Conservation (phyloP, 2,113 vertebrate genomes). For the Leucoraja erinaceus region DNA sequence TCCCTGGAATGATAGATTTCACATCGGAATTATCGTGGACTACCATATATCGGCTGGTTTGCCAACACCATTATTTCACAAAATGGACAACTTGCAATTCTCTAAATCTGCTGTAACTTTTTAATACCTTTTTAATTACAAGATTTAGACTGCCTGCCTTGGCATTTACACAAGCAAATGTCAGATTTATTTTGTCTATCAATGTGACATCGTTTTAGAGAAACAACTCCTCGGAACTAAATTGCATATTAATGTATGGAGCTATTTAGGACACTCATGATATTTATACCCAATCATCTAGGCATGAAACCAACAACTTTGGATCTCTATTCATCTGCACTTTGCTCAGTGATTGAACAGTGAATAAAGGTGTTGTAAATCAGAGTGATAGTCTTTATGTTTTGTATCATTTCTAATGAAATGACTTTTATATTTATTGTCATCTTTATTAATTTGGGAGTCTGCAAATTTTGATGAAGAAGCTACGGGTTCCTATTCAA, state of each 20-base stretch:
- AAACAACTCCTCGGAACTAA: neutral
- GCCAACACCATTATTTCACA: neutral
- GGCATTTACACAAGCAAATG: neutral
- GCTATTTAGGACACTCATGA: neutral
- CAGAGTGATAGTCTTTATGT: neutral
- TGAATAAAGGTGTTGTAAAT: neutral
- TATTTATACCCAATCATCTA: neutral
- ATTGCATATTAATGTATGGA: neutral
- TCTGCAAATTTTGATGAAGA: neutral
- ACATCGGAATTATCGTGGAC: neutral
- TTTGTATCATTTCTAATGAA: neutral
- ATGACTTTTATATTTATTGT: neutral
- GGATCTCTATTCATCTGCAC: neutral
- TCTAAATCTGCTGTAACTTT: neutral
- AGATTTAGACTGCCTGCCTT: neutral
- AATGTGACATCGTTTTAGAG: neutral
- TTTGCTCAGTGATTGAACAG: neutral
- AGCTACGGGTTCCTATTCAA: neutral
- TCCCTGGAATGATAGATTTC: neutral
- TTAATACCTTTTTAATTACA: slow-evolving; percentile 25
- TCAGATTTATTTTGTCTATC: neutral
- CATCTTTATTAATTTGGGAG: neutral
- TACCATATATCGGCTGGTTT: slow-evolving; percentile 20
- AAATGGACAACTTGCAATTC: neutral
- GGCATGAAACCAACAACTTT: neutral